Conservation (phyloP, 2,797 vertebrate genomes). For the Euphonia xanthogaster region DNA sequence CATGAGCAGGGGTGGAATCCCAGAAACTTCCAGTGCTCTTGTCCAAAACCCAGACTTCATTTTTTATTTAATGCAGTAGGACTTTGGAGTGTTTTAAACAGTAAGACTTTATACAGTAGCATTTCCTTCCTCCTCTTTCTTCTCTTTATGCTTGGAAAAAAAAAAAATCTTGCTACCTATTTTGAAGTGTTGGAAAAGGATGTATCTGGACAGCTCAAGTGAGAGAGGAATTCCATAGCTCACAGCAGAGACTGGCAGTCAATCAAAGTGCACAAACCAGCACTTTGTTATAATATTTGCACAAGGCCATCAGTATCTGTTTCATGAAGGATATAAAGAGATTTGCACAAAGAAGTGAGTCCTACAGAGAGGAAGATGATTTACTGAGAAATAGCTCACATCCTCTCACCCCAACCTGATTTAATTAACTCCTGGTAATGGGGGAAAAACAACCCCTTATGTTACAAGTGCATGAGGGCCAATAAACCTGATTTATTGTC, state of each 20-base stretch:
- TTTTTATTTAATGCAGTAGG: not conserved
- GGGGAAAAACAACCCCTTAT: not conserved
- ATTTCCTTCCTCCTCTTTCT: not conserved
- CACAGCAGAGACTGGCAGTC: not conserved
- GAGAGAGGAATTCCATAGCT: not conserved
- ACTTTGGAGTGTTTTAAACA: not conserved
- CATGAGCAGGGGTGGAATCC: not conserved
- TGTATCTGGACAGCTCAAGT: not conserved
- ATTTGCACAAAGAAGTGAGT: not conserved
- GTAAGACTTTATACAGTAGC: not conserved
- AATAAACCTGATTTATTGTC: constrained; percentile 48
- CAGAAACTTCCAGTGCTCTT: not conserved
- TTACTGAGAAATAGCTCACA: not conserved
- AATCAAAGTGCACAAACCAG: not conserved
- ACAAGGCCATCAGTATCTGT: not conserved
- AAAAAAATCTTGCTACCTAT: not conserved
- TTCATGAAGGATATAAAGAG: not conserved
- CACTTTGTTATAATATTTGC: not conserved
- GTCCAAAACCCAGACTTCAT: not conserved
- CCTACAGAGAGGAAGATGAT: not conserved
- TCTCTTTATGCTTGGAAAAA: not conserved
- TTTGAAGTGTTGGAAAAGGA: not conserved
- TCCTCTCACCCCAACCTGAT: not conserved
- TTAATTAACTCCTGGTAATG: constrained; percentile 8
- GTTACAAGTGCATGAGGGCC: not conserved